A percentile compares a stretch with the other conserved stretches of the same genome.
Evolutionary conservation across 2,797 vertebrate species (phyloP).

Genomic region (Pagetopsis macropterus): DNA sequence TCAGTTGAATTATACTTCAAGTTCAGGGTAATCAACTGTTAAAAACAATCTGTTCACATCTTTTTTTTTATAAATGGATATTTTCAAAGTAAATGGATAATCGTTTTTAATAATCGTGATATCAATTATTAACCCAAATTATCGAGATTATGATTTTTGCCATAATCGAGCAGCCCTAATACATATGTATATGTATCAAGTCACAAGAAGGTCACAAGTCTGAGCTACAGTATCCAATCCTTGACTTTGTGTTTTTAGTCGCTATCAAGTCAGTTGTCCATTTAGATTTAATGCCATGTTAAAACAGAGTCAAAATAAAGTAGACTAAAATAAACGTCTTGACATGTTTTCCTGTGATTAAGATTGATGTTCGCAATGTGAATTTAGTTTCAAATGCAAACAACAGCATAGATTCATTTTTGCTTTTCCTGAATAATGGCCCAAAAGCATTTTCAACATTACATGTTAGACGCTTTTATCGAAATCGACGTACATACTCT

Average conservation of each 20-base stretch:
- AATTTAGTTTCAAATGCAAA: background rate
- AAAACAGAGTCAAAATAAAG: background rate
- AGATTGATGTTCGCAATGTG: background rate
- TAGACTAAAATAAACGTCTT: background rate
- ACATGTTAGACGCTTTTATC: too few relatives aligned
- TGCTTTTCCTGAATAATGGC: background rate
- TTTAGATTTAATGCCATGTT: background rate
- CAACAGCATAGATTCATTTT: background rate
- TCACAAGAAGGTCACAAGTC: constrained; percentile 12
- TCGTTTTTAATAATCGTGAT: too few relatives aligned
- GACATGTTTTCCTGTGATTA: background rate
- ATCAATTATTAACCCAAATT: too few relatives aligned
- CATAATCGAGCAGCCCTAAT: too few relatives aligned
- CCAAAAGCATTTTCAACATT: background rate
- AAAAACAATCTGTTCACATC: too few relatives aligned
- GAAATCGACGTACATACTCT: too few relatives aligned
- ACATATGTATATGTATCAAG: constrained; percentile 1
- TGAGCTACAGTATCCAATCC: background rate
- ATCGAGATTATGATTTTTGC: too few relatives aligned
- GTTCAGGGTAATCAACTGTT: too few relatives aligned
- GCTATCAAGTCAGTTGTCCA: background rate
- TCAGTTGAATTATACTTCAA: too few relatives aligned
- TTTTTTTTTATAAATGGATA: too few relatives aligned
- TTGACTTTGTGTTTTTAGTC: background rate
- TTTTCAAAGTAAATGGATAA: too few relatives aligned